phyloP scores from a whole-genome alignment of 2,888 invertebrate species.

The Philonicus albiceps region DNA sequence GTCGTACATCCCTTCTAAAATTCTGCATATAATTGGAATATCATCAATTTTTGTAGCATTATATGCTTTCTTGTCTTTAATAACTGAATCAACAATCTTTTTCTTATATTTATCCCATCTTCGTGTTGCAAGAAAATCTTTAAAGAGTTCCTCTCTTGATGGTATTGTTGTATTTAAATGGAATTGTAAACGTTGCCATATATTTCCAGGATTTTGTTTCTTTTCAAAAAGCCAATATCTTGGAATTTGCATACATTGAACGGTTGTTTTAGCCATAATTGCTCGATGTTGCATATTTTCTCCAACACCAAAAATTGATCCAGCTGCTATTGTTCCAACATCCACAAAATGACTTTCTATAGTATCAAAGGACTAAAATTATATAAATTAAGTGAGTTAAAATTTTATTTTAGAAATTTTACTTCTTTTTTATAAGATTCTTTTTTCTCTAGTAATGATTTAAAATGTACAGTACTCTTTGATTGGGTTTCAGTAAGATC shows the following conservation, averaged over 20 bases:
- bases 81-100: conserved; percentile 51
- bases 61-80: conserved; percentile 45
- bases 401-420: neutral
- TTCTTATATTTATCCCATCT: conserved; percentile 59
- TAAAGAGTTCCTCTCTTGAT: conserved; percentile 56
- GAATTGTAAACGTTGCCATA: conserved; percentile 59
- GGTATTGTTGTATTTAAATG: conserved; percentile 58
- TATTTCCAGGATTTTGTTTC: conserved; percentile 59
- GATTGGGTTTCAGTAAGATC: neutral
- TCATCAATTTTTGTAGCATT: conserved; percentile 56
- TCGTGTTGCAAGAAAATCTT: conserved; percentile 55
- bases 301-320: conserved; percentile 71
- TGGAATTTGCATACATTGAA: conserved; percentile 74
- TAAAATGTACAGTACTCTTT: neutral
- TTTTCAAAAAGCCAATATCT: conserved; percentile 73
- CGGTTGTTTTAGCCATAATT: conserved; percentile 70
- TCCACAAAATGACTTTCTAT: conserved; percentile 59
- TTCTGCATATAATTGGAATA: conserved; percentile 60
- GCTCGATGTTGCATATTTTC: conserved; percentile 74
- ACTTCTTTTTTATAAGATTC: neutral
- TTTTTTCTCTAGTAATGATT: neutral
- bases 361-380: neutral
- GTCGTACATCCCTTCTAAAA: conserved; percentile 53
- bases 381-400: neutral
- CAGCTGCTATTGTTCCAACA: conserved; percentile 58